phyloP scores from a whole-genome alignment of 2,888 invertebrate genomes.

The Onchidella celtica region DNA sequence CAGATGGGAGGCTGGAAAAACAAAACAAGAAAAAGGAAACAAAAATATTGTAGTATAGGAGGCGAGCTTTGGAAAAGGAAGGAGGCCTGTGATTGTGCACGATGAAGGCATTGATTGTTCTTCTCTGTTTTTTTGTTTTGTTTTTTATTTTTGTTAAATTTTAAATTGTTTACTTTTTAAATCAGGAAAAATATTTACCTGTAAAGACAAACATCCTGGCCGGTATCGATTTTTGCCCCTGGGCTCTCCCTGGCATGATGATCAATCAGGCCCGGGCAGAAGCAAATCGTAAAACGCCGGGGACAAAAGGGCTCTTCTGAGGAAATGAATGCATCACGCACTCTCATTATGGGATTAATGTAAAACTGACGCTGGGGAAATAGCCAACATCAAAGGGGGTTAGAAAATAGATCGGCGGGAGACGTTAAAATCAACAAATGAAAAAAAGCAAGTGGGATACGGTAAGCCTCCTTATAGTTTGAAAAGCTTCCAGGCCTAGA shows the following conservation, averaged over 20 bases:
- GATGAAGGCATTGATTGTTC: neutral
- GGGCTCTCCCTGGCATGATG: neutral
- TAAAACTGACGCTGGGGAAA: slow-evolving; percentile 7
- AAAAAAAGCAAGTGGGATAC: neutral
- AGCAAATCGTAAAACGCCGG: neutral
- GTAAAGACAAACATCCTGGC: neutral
- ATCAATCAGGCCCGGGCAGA: slow-evolving; percentile 13
- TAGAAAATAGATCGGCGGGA: neutral
- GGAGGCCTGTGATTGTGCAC: too few species aligned
- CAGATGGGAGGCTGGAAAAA: too few species aligned
- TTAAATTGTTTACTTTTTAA: neutral
- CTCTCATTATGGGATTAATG: slow-evolving; percentile 18
- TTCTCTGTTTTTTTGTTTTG: neutral
- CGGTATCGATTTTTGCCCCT: neutral
- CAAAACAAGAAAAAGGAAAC: too few species aligned
- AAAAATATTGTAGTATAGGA: too few species aligned
- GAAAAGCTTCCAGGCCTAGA: too few species aligned
- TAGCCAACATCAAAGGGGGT: neutral
- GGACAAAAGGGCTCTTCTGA: slow-evolving; percentile 19
- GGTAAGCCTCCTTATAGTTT: too few species aligned
- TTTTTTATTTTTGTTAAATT: neutral
- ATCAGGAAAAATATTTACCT: neutral
- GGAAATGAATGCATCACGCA: slow-evolving; percentile 12
- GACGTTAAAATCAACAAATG: neutral
- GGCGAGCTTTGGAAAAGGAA: too few species aligned